These are phyloP conservation scores for Dysdera silvatica DNA, from an alignment of 1,140 invertebrate genomes.

Conservation along the genomic window DNA sequence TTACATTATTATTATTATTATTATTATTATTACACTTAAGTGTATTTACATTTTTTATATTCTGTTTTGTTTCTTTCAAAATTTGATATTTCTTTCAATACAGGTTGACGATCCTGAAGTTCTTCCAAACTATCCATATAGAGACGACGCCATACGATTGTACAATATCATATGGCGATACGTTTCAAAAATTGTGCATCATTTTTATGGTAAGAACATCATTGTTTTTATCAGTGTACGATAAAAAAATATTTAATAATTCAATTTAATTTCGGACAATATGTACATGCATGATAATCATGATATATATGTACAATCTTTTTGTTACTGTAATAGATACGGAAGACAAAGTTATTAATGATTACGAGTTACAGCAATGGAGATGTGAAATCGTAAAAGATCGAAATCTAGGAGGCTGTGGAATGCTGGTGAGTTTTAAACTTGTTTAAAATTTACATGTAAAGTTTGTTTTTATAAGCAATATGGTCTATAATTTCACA, in stretches of 20 bases:
- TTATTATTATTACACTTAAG: too few species aligned
- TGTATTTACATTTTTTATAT: background rate
- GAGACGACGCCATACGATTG: constrained; percentile 47
- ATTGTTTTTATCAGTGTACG: background rate
- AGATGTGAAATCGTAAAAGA: constrained; percentile 41
- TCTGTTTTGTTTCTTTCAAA: background rate
- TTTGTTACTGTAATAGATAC: constrained; percentile 36
- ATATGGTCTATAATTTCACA: background rate
- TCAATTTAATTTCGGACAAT: background rate
- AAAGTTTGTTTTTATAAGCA: background rate
- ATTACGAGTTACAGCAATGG: constrained; percentile 47
- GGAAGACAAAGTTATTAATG: constrained; percentile 41
- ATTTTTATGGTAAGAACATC: constrained; percentile 45
- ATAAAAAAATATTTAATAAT: background rate
- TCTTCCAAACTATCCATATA: constrained; percentile 48
- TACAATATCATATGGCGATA: constrained; percentile 46
- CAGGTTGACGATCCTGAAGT: constrained; percentile 40
- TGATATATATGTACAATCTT: background rate
- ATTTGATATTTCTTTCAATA: background rate
- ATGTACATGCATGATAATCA: background rate
- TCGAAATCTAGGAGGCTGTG: constrained; percentile 40
- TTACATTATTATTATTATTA: too few species aligned
- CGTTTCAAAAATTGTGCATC: constrained; percentile 43
- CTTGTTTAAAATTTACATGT: too few species aligned
- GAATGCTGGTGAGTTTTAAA: constrained; percentile 31